These are phyloP conservation scores for Hesperia comma DNA, from an alignment of 2,888 invertebrate species.

Conservation along the genomic window DNA sequence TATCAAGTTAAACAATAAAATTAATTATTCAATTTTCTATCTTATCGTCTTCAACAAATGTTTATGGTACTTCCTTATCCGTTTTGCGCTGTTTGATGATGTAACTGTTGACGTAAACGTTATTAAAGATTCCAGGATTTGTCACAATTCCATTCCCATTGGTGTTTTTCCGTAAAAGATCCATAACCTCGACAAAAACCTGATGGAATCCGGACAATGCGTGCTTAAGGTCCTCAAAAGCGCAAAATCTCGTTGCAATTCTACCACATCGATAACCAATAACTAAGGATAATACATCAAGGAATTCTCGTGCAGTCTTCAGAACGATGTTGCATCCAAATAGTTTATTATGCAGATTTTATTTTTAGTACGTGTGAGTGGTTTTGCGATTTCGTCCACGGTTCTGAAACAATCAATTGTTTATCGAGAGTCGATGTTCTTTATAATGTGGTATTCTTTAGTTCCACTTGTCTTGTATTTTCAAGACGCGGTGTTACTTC, in stretches of 20 bases:
- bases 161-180: background rate
- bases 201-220: conserved; percentile 22
- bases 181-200: conserved; percentile 8
- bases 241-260: conserved; percentile 30
- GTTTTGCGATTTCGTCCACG: conserved; percentile 19
- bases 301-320: conserved; percentile 39
- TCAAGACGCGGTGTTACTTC: background rate
- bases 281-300: conserved; percentile 41
- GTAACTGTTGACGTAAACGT: background rate
- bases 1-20: conserved; percentile 12
- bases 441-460: conserved; percentile 16
- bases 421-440: conserved; percentile 12
- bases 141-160: background rate
- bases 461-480: background rate
- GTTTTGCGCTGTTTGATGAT: background rate
- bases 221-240: conserved; percentile 26
- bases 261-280: conserved; percentile 34
- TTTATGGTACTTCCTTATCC: background rate
- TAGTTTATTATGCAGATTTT: conserved; percentile 57
- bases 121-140: no score
- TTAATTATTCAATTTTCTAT: background rate
- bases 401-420: conserved; percentile 27
- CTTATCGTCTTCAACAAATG: background rate
- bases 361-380: conserved; percentile 52
- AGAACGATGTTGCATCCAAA: conserved; percentile 48